A percentile compares a stretch with the other conserved stretches of the same genome.
These are phyloP conservation scores for Lasioglossum morio DNA, from an alignment of 2,888 invertebrate species.

Conservation along the genomic window DNA sequence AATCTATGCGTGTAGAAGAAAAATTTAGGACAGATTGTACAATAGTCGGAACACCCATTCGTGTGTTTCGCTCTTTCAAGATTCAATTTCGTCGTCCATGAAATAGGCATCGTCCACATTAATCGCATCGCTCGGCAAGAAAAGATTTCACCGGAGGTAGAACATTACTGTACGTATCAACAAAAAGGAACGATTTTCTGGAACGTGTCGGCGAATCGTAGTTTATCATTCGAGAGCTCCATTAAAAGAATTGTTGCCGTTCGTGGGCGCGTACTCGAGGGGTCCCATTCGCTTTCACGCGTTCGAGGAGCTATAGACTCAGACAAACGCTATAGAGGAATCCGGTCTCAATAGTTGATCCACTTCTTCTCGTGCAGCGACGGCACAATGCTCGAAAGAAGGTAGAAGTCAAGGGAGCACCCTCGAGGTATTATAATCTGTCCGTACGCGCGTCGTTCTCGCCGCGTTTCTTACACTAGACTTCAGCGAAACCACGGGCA, in stretches of 20 bases:
- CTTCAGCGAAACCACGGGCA: slow-evolving; percentile 30
- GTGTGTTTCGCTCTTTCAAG: background rate
- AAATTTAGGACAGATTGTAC: too few species aligned
- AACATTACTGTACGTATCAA: background rate
- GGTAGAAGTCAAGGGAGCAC: slow-evolving; percentile 56
- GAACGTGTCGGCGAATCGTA: background rate
- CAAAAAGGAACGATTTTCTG: background rate
- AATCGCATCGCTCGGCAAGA: background rate
- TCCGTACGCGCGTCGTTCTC: slow-evolving; percentile 51
- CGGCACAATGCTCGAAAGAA: slow-evolving; percentile 50
- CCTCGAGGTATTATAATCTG: slow-evolving; percentile 55
- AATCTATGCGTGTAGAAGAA: too few species aligned
- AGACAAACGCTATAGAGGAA: slow-evolving; percentile 43
- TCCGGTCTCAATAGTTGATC: slow-evolving; percentile 48
- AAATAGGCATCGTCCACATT: background rate
- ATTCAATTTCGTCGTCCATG: background rate
- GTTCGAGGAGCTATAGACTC: slow-evolving; percentile 42
- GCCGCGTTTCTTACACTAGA: slow-evolving; percentile 27
- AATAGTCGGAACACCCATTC: too few species aligned
- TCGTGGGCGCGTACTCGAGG: slow-evolving; percentile 21
- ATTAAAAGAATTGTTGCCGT: slow-evolving; percentile 27
- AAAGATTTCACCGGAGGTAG: background rate
- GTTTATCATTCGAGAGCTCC: background rate
- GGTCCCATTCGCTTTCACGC: slow-evolving; percentile 39
- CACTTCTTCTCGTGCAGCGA: slow-evolving; percentile 41